Conservation (phyloP, 2,797 vertebrate species). For the Sarcoramphus papa region DNA sequence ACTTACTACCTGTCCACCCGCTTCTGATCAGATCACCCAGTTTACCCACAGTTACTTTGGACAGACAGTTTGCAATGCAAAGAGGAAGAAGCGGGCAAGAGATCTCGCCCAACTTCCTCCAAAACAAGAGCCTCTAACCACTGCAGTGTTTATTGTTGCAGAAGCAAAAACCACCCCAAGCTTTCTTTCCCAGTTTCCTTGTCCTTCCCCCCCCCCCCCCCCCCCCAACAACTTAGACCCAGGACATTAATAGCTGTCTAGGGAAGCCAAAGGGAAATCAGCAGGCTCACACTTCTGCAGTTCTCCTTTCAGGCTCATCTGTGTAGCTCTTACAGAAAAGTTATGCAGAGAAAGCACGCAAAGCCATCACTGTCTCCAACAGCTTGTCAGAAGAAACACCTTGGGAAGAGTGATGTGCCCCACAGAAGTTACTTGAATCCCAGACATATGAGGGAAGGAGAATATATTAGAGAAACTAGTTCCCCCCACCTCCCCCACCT, state of each 20-base stretch:
- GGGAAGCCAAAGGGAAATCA: neutral
- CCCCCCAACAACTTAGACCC: neutral
- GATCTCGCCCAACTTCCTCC: neutral
- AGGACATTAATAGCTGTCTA: neutral
- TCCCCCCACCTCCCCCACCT: neutral
- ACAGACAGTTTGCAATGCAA: neutral
- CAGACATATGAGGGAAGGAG: neutral
- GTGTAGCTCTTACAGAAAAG: neutral
- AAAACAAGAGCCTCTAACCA: neutral
- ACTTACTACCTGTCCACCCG: rapidly evolving
- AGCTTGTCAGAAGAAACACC: neutral
- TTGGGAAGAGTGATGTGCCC: neutral
- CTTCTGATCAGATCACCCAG: neutral
- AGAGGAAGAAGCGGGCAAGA: neutral
- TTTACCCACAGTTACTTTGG: neutral
- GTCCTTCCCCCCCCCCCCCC: neutral
- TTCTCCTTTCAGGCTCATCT: neutral
- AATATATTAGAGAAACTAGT: neutral
- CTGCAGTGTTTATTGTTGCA: neutral
- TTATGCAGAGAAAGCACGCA: rapidly evolving
- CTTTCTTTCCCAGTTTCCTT: neutral
- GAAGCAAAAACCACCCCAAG: neutral
- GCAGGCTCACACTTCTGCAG: neutral
- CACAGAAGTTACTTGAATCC: neutral
- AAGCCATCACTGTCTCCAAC: neutral